Evolutionary conservation across 1,140 invertebrate species (phyloP).

Genomic region (Drosophila ogumai): DNA sequence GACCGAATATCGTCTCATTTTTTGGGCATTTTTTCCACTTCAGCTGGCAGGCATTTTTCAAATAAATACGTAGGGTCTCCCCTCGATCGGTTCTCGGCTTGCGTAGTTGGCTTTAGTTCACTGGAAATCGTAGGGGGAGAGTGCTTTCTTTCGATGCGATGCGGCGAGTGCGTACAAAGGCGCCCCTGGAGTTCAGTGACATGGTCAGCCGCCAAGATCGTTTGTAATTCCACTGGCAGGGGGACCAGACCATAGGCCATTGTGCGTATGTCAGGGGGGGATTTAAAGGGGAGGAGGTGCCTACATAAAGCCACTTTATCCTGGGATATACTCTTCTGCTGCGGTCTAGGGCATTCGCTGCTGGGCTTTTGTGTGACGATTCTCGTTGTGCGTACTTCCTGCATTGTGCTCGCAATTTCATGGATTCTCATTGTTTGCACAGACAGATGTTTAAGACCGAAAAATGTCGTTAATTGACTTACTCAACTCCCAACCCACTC

Average conservation of each 20-base stretch:
- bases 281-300: not conserved
- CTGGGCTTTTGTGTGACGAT: constrained; percentile 34
- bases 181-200: constrained; percentile 46
- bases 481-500: constrained; percentile 14
- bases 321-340: constrained; percentile 14
- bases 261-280: constrained; percentile 11
- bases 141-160: constrained; percentile 45
- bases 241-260: constrained; percentile 18
- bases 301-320: constrained; percentile 34
- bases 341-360: constrained; percentile 44
- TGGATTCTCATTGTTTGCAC: constrained; percentile 30
- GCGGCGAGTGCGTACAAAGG: constrained; percentile 38
- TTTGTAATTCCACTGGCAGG: constrained; percentile 22
- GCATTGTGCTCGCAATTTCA: constrained; percentile 32
- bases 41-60: constrained; percentile 43
- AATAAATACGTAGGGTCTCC: constrained; percentile 26
- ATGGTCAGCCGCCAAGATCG: constrained; percentile 43
- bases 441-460: constrained; percentile 42
- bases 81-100: constrained; percentile 33
- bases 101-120: constrained; percentile 36
- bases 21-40: constrained; percentile 12
- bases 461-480: constrained; percentile 41
- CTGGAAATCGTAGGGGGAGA: constrained; percentile 35
- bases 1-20: constrained; percentile 11
- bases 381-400: constrained; percentile 17